Percentiles rank a stretch among this genome's conserved stretches.
Conservation (phyloP, 2,113 vertebrate genomes). For the Apaloderma vittatum region DNA sequence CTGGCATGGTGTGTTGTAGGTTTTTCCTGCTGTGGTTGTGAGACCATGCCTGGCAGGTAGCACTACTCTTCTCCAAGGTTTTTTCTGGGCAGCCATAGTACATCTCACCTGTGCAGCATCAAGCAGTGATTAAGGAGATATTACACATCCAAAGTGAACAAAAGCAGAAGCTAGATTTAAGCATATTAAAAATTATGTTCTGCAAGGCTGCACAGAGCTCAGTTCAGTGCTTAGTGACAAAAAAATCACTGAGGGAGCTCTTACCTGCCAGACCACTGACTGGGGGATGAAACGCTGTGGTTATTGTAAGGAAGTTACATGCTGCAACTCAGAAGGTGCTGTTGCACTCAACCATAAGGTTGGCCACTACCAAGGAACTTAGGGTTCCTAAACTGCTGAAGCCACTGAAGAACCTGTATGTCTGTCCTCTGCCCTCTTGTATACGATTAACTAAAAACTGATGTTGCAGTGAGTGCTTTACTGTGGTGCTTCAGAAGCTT, state of each 20-base stretch:
- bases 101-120: neutral
- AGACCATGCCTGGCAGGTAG: neutral
- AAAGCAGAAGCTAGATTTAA: constrained; percentile 7
- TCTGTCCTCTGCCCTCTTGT: neutral
- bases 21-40: neutral
- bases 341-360: neutral
- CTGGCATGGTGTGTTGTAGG: rapidly evolving
- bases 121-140: neutral
- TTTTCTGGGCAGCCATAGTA: neutral
- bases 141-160: neutral
- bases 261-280: constrained; percentile 15
- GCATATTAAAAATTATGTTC: constrained; percentile 30
- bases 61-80: neutral
- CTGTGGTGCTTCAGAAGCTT: neutral
- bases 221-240: constrained; percentile 29
- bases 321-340: neutral
- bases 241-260: constrained; percentile 28
- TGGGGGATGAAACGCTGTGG: neutral
- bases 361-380: rapidly evolving
- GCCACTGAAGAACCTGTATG: neutral
- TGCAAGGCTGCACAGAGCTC: constrained; percentile 22
- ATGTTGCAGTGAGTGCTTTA: neutral
- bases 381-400: neutral
- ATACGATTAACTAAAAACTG: neutral
- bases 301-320: neutral